These are phyloP conservation scores for Heliconius nattereri DNA, from an alignment of 1,140 invertebrate species.

Conservation along the genomic window DNA sequence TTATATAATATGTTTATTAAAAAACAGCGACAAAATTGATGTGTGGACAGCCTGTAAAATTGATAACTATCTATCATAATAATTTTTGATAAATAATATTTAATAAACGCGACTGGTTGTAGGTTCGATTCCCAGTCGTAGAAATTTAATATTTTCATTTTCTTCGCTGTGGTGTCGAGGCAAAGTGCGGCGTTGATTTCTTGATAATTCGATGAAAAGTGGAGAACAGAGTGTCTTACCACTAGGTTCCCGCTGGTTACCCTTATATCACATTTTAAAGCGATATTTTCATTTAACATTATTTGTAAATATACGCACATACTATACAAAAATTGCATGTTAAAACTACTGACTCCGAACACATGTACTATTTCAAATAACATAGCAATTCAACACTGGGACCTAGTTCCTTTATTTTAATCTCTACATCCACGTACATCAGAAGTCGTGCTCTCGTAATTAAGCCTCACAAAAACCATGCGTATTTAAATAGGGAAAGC, in stretches of 20 bases:
- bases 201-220: too few relatives aligned
- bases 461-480: constrained; percentile 31
- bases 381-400: neutral
- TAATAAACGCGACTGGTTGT: neutral
- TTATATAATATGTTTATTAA: neutral
- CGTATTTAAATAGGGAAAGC: constrained; percentile 29
- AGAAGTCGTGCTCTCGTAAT: constrained; percentile 20
- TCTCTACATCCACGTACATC: neutral
- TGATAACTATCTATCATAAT: neutral
- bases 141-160: too few relatives aligned
- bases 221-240: too few relatives aligned
- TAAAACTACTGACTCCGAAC: too few relatives aligned
- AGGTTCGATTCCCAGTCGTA: too few relatives aligned
- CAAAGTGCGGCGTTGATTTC: too few relatives aligned
- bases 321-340: too few relatives aligned
- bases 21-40: neutral
- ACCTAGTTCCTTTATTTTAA: neutral
- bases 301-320: too few relatives aligned
- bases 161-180: too few relatives aligned
- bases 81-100: neutral
- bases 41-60: neutral
- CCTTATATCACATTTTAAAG: too few relatives aligned
- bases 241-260: too few relatives aligned
- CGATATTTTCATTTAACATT: too few relatives aligned
- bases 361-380: neutral